These are phyloP conservation scores for Ptyas mucosa DNA, from an alignment of 2,113 vertebrate species.

Conservation along the genomic window DNA sequence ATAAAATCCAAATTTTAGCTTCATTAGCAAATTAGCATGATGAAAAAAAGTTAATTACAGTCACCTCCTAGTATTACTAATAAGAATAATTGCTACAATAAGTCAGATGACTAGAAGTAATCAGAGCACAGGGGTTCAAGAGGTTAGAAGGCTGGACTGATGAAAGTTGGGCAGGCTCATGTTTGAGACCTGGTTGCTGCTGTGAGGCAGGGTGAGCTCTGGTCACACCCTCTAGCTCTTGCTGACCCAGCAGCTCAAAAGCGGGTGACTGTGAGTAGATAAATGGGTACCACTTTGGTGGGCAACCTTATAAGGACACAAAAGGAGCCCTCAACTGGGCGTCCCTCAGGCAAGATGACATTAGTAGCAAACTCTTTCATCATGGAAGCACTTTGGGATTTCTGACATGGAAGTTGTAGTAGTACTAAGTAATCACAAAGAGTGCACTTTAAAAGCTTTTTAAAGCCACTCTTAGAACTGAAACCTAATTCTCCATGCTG, in stretches of 20 bases:
- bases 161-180: background rate
- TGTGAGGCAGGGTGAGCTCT: background rate
- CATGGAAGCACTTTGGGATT: background rate
- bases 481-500: conserved; percentile 34
- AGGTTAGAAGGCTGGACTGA: background rate
- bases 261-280: background rate
- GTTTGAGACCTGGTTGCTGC: background rate
- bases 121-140: background rate
- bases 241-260: background rate
- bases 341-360: background rate
- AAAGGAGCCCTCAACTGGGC: background rate
- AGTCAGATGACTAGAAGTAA: background rate
- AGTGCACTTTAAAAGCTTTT: conserved; percentile 31
- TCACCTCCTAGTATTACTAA: conserved; percentile 15
- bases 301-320: background rate
- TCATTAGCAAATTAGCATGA: background rate
- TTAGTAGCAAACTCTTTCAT: background rate
- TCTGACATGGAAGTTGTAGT: background rate
- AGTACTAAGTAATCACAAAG: conserved; percentile 17
- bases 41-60: background rate
- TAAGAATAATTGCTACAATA: background rate
- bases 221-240: background rate
- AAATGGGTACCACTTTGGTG: background rate
- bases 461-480: conserved; percentile 12
- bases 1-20: conserved; percentile 22